A percentile compares a stretch with the other conserved stretches of the same genome.
Evolutionary conservation across 1,140 invertebrate species (phyloP).

Genomic region (Ruditapes philippinarum): DNA sequence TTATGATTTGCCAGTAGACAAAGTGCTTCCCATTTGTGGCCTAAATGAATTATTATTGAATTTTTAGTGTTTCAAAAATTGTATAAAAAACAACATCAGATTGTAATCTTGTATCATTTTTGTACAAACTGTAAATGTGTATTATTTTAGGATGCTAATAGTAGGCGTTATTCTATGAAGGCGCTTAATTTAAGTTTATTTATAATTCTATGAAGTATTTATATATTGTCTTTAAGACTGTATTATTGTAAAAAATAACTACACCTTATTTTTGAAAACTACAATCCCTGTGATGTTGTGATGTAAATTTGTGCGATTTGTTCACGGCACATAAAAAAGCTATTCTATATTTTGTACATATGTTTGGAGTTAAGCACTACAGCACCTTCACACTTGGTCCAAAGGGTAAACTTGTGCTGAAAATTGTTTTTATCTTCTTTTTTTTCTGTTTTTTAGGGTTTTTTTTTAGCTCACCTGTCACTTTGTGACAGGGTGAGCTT

Average conservation of each 20-base stretch:
- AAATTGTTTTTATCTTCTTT: too few species aligned
- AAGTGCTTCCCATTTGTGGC: too few species aligned
- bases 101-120: too few species aligned
- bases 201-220: background rate
- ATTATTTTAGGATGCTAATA: background rate
- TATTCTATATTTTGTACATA: slow-evolving; percentile 31
- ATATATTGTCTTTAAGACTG: background rate
- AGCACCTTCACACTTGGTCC: background rate
- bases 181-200: slow-evolving; percentile 42
- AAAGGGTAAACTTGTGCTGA: slow-evolving; percentile 18
- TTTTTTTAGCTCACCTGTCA: too few species aligned
- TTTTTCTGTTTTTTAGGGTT: too few species aligned
- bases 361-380: slow-evolving; percentile 7
- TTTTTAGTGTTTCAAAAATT: too few species aligned
- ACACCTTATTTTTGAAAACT: slow-evolving; percentile 3
- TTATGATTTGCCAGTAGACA: too few species aligned
- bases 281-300: background rate
- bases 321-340: slow-evolving; percentile 1
- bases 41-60: too few species aligned
- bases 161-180: background rate
- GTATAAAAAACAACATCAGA: too few species aligned
- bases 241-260: too few species aligned
- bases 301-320: background rate
- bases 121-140: slow-evolving; percentile 41
- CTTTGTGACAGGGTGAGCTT: too few species aligned